These are phyloP conservation scores for Bombus polaris DNA, from an alignment of 1,140 invertebrate species.

Conservation along the genomic window DNA sequence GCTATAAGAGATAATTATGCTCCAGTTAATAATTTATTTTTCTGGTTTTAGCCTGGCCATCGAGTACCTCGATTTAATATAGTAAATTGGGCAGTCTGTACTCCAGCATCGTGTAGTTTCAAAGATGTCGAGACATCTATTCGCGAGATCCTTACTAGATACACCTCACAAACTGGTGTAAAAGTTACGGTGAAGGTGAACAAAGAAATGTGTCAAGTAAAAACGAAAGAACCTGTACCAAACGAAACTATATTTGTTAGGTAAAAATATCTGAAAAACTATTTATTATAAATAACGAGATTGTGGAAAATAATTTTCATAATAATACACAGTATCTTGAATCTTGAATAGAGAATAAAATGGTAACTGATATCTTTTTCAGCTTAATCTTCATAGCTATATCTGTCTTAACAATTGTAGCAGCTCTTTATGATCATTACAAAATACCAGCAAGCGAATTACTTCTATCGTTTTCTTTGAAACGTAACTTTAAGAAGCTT, in stretches of 20 bases:
- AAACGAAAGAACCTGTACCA: conserved; percentile 73
- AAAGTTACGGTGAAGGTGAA: conserved; percentile 84
- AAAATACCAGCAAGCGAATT: conserved; percentile 75
- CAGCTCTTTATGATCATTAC: conserved; percentile 76
- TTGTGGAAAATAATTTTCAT: neutral
- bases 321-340: no score
- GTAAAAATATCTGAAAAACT: conserved; percentile 63
- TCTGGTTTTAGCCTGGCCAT: conserved; percentile 84
- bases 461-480: conserved; percentile 86
- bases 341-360: neutral
- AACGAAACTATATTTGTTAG: conserved; percentile 81
- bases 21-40: conserved; percentile 10
- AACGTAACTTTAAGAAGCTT: conserved; percentile 84
- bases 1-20: no score
- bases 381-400: conserved; percentile 76
- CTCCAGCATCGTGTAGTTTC: conserved; percentile 84
- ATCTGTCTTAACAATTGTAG: conserved; percentile 71
- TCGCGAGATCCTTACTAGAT: conserved; percentile 78
- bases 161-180: conserved; percentile 81
- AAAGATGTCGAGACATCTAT: conserved; percentile 84
- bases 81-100: conserved; percentile 86
- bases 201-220: conserved; percentile 85
- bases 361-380: conserved; percentile 45
- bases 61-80: conserved; percentile 85
- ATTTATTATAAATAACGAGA: neutral